Conservation (phyloP, 2,113 vertebrate species). For the Hypocryptadius cinnamomeus region DNA sequence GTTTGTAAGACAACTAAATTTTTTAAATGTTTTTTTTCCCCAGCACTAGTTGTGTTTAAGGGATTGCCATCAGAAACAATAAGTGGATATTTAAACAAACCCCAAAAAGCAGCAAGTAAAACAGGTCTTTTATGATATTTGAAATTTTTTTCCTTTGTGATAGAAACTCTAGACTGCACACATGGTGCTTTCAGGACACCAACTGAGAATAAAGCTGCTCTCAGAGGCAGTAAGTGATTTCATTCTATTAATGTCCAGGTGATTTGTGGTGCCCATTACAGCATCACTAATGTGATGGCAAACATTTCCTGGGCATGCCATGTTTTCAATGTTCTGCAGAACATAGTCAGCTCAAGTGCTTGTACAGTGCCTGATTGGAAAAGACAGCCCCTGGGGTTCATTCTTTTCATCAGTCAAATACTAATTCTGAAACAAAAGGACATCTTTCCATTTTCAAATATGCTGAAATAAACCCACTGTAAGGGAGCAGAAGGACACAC, state of each 20-base stretch:
- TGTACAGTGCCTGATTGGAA: slow-evolving; percentile 52
- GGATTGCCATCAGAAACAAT: slow-evolving; percentile 37
- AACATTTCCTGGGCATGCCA: slow-evolving; percentile 65
- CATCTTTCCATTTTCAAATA: slow-evolving; percentile 38
- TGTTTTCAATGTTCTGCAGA: slow-evolving; percentile 52
- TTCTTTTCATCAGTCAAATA: slow-evolving; percentile 48
- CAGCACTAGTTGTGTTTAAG: slow-evolving; percentile 10
- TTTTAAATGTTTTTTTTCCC: background rate
- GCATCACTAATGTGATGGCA: slow-evolving; percentile 68
- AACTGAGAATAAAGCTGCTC: slow-evolving; percentile 68
- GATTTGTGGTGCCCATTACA: slow-evolving; percentile 72
- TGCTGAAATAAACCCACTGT: slow-evolving; percentile 14
- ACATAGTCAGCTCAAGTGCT: slow-evolving; percentile 46
- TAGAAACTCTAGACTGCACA: slow-evolving; percentile 48
- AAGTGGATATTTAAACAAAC: background rate
- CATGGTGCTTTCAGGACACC: slow-evolving; percentile 61
- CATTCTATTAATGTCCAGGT: slow-evolving; percentile 70
- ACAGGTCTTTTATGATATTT: slow-evolving; percentile 26
- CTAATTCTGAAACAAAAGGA: slow-evolving; percentile 35
- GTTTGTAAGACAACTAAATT: background rate
- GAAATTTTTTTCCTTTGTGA: slow-evolving; percentile 42
- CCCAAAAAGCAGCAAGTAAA: slow-evolving; percentile 5
- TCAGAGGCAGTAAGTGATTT: slow-evolving; percentile 68
- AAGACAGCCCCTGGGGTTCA: slow-evolving; percentile 53
- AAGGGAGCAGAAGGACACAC: background rate